Conservation (phyloP, 1,140 invertebrate genomes). For the Caenorhabditis brenneri region DNA sequence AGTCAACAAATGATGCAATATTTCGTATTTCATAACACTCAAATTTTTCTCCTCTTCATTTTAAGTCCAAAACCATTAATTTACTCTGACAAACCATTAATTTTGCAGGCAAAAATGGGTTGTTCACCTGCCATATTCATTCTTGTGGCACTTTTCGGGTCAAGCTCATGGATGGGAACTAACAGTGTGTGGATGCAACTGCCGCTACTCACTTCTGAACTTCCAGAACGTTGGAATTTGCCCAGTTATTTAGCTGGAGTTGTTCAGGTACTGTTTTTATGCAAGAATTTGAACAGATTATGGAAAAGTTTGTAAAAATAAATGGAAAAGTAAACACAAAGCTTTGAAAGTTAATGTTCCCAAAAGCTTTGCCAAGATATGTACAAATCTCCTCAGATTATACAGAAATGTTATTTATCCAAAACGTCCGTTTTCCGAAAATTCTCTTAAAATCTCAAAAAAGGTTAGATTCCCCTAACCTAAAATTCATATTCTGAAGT, state of each 20-base stretch:
- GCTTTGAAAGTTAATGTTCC: too few relatives aligned
- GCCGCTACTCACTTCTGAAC: constrained; percentile 77
- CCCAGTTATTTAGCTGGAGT: constrained; percentile 77
- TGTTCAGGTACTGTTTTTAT: constrained; percentile 58
- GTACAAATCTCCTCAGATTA: too few relatives aligned
- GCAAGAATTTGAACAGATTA: too few relatives aligned
- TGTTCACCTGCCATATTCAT: constrained; percentile 67
- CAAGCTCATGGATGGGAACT: constrained; percentile 86
- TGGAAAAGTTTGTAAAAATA: too few relatives aligned
- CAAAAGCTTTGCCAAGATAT: too few relatives aligned
- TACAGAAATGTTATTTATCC: too few relatives aligned
- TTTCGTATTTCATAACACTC: not conserved
- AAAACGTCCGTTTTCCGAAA: too few relatives aligned
- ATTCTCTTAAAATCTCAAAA: too few relatives aligned
- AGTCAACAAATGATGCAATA: not conserved
- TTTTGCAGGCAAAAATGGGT: constrained; percentile 13
- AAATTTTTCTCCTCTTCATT: not conserved
- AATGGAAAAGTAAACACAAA: too few relatives aligned
- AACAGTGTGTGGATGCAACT: constrained; percentile 89
- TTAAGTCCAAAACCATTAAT: not conserved
- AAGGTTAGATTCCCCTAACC: too few relatives aligned
- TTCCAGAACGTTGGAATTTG: constrained; percentile 87
- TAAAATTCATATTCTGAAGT: constrained; percentile 19
- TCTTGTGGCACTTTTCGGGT: constrained; percentile 81
- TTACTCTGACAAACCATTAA: not conserved